These are phyloP conservation scores for Galeopterus variegatus DNA, from an alignment of 2,113 vertebrate genomes.

Conservation along the genomic window DNA sequence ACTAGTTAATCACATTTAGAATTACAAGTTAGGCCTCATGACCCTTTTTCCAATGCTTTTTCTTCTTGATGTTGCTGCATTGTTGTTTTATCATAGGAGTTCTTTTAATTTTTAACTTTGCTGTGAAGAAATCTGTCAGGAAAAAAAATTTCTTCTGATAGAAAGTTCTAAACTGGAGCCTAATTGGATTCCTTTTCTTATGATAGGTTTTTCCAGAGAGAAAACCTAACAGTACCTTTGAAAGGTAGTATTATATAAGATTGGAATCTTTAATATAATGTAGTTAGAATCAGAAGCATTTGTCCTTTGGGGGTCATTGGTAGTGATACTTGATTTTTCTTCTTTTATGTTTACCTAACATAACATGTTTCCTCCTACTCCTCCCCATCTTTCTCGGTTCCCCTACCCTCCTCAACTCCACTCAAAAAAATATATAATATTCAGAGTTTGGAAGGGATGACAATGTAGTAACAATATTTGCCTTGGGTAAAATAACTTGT, in stretches of 20 bases:
- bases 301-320: not conserved
- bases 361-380: not conserved
- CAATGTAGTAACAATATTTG: slow-evolving; percentile 23
- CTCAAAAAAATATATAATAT: not conserved
- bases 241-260: not conserved
- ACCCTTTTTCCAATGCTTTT: not conserved
- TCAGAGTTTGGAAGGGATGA: not conserved
- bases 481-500: slow-evolving; percentile 4
- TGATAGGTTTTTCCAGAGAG: not conserved
- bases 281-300: slow-evolving; percentile 12
- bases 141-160: not conserved
- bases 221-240: not conserved
- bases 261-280: not conserved
- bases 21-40: not conserved
- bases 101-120: slow-evolving; percentile 31
- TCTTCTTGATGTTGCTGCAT: not conserved
- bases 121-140: slow-evolving; percentile 39
- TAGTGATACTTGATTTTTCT: not conserved
- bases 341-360: not conserved
- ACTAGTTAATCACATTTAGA: slow-evolving; percentile 1
- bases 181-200: slow-evolving; percentile 49
- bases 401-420: not conserved
- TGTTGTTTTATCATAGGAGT: not conserved
- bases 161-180: not conserved
- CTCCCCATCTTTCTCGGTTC: not conserved